Base-by-base conservation (phyloP, 2,888 invertebrate species). In the Diaprepes abbreviatus region DNA sequence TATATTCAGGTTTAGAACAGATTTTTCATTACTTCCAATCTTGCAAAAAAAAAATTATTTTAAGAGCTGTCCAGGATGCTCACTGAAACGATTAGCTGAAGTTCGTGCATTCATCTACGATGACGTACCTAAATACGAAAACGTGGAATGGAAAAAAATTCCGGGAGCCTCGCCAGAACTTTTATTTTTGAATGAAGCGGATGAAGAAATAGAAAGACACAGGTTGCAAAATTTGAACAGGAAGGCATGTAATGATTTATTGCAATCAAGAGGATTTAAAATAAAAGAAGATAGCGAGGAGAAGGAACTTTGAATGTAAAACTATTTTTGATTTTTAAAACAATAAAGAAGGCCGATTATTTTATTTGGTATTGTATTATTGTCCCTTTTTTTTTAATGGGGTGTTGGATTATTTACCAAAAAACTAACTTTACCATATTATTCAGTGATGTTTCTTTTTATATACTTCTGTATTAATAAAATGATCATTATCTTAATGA, bases 31-130 rank as follows among this genome's bases (percentile, higher is more conserved):
- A n/a, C n/a, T n/a, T n/a, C n/a, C n/a, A n/a, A n/a, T n/a, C n/a
- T n/a, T n/a, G n/a, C n/a, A n/a, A n/a, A n/a, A n/a, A n/a, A n/a
- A n/a, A n/a, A n/a, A n/a, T n/a, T n/a, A n/a, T 19, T 54, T 55
- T 62, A 21, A 92, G 92, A 91, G 89, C 77, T 92, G 92, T 81
- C 85, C 89, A 75, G 91, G 91, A 48, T 92, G 92, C 79, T 87
- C 88, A 1, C 80, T 92, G 63, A 91, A 91, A 77, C 85, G 90
- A 63, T 84, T 91, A 38, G 87, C 88, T 0, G 89, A 91, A 77
- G 89, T 92, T 5, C 90, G 89, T 79, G 81, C 85, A 63, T 92
- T 92, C 77, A 87, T 91, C 14, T 88, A 89, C 82, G 86, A 90
- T 62, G 92, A 92, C 78, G 84, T 91, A n/a, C 90, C 90, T 0